Evolutionary conservation across 2,113 vertebrate genomes (phyloP), one percentile per base, ranked within the genome.

Genomic region (Stigmatopora nigra): DNA sequence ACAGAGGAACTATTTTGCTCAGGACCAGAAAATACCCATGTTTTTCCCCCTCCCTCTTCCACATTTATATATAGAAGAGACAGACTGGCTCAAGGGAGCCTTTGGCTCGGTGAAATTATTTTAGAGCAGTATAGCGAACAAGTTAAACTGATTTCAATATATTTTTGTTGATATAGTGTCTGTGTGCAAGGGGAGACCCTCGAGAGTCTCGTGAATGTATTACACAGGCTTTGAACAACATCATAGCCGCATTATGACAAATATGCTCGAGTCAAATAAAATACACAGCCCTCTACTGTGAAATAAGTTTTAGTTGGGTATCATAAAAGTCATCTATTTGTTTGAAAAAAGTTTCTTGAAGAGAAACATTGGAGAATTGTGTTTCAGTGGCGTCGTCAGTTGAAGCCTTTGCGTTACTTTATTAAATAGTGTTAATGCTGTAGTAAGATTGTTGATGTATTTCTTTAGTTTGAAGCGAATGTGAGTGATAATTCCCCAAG

Each of bases 121-220:
- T 63, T 64, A 70, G 70, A 83, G 73, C 69, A 77, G 82, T 76
- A 67, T 68, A 81, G 73, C 83, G 76, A 79, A 81, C 76, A 84
- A 71, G 73, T 80, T 77, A 69, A 77, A 83, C 76, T 77, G 31
- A 79, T 83, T 80, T 83, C 70, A 73, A 25, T 79, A 76, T 80
- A 64, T 65, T 80, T 78, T 75, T 83, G 80, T 77, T 81, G 79
- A 84, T 80, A 67, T 73, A 71, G 60, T 63, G 44, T 74, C 53
- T 45, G 69, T 70, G 68, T 72, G 71, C 64, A 44, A 46, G 77
- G 79, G 71, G 67, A 78, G 59, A 45, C 69, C 65, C 70, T 78
- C 68, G 17, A 17, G 79, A 76, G 70, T 64, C 53, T 68, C 72
- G 63, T 7, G 53, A 71, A 70, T 78, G 73, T 73, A 78, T 80